phyloP scores from a whole-genome alignment of 2,113 vertebrate genomes.

The Collichthys lucidus region DNA sequence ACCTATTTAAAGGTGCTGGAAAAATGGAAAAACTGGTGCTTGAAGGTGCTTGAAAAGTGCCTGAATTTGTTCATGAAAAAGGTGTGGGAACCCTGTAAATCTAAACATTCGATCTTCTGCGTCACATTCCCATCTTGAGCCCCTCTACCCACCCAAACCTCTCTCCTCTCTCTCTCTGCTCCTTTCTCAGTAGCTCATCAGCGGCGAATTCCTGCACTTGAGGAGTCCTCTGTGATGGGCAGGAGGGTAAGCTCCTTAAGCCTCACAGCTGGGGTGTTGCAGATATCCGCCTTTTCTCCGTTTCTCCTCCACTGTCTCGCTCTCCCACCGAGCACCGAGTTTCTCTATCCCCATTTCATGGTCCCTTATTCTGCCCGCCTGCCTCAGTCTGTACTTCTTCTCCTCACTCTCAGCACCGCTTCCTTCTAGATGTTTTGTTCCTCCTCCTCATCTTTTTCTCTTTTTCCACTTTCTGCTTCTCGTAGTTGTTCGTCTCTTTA shows the following conservation, averaged over 20 bases:
- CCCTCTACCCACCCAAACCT: conserved; percentile 19
- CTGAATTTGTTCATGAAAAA: no score
- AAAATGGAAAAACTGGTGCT: no score
- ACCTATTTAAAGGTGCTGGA: no score
- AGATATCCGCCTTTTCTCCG: conserved; percentile 74
- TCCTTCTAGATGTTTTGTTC: conserved; percentile 40
- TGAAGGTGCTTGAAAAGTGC: no score
- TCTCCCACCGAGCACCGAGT: conserved; percentile 43
- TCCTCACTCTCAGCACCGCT: conserved; percentile 35
- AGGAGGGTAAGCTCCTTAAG: conserved; percentile 78
- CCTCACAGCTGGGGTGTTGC: conserved; percentile 71
- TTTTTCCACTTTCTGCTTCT: conserved; percentile 39
- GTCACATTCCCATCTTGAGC: conserved; percentile 26
- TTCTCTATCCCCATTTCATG: conserved; percentile 71
- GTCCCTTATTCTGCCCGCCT: conserved; percentile 53
- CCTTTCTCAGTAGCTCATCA: conserved; percentile 56
- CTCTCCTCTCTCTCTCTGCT: conserved; percentile 22
- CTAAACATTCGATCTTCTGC: conserved; percentile 23
- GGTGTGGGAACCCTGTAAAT: no score
- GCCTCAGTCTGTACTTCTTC: conserved; percentile 42
- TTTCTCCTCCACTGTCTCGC: conserved; percentile 55
- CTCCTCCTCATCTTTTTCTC: conserved; percentile 48
- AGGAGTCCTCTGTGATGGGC: conserved; percentile 71
- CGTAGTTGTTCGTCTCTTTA: conserved; percentile 37
- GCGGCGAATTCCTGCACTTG: conserved; percentile 71